Evolutionary conservation across 2,113 vertebrate species (phyloP), one percentile per base, ranked within the genome.

Genomic region (Daboia siamensis): DNA sequence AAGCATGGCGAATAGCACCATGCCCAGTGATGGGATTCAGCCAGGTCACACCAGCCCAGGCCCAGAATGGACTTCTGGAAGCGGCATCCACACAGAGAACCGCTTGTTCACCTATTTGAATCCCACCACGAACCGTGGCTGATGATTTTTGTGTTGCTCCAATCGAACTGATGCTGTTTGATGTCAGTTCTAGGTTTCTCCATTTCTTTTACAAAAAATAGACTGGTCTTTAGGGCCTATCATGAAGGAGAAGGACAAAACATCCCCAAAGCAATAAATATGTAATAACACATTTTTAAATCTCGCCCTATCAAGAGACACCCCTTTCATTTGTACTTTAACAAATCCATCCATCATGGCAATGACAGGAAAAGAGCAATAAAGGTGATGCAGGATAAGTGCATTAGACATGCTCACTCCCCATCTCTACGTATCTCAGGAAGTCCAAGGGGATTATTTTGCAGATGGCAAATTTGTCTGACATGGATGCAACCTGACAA

Each of bases 401-500:
- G 29, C 59, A 48, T 88, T 94, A 94, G 33, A 94, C 5, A 93
- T 95, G 93, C 29, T 91, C 61, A 87, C 85, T 95, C 56, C 89
- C 64, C 20, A 88, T 2, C 24, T 61, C 89, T 24, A 86, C 64
- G 12, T 57, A 55, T 20, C 51, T 95, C 93, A 92, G 89, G 56
- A 93, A 64, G 88, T 93, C 69, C 29, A 90, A 48, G 59, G 52
- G 54, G 91, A 93, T 88, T 96, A 93, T 95, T 95, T 10, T 1
- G 17, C 86, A 94, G 90, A 94, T 91, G 92, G 61, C 86, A 95
- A 97, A 92, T 92, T 92, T 92, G 55, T 87, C 94, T 96, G 94
- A 96, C 12, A 44, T 8, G 2, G 51, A 94, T 90, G 59, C 57
- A 94, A 93, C 20, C 90, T 96, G 94, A 97, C 89, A 97, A 91